These are phyloP conservation scores for Acropternis orthonyx DNA, from an alignment of 2,797 vertebrate species.

Conservation along the genomic window DNA sequence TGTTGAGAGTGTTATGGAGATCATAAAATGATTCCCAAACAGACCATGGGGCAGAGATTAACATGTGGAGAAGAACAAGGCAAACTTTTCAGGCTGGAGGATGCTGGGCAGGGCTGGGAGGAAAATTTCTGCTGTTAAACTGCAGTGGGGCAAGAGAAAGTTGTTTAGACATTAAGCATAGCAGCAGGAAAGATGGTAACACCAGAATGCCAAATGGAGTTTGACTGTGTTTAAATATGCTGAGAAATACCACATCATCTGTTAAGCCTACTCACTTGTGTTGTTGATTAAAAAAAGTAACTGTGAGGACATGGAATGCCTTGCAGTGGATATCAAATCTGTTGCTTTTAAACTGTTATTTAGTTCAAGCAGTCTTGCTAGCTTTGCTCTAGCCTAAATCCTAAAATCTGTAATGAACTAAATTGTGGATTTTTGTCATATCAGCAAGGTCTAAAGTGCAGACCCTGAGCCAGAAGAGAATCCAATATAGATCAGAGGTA, in stretches of 20 bases:
- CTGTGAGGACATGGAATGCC: not conserved
- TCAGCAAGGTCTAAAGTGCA: not conserved
- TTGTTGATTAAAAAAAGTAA: not conserved
- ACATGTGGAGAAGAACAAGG: not conserved
- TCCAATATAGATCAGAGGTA: not conserved
- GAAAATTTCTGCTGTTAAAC: not conserved
- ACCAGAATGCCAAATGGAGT: not conserved
- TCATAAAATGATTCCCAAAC: not conserved
- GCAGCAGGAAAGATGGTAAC: not conserved
- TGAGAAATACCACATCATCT: not conserved
- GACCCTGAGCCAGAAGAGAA: not conserved
- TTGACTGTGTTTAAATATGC: not conserved
- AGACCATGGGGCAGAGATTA: not conserved
- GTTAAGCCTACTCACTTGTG: not conserved
- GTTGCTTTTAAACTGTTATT: not conserved
- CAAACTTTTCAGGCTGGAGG: not conserved
- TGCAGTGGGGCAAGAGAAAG: not conserved
- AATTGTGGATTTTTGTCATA: not conserved
- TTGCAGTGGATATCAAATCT: not conserved
- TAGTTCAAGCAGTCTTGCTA: not conserved
- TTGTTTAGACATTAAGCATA: rapidly evolving
- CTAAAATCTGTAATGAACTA: not conserved
- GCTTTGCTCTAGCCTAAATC: not conserved
- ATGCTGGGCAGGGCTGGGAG: not conserved
- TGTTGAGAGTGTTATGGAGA: not conserved